Percentiles rank a stretch among this genome's conserved stretches.
These are phyloP conservation scores for Amblyornis subalaris DNA, from an alignment of 2,113 vertebrate species.

Conservation along the genomic window DNA sequence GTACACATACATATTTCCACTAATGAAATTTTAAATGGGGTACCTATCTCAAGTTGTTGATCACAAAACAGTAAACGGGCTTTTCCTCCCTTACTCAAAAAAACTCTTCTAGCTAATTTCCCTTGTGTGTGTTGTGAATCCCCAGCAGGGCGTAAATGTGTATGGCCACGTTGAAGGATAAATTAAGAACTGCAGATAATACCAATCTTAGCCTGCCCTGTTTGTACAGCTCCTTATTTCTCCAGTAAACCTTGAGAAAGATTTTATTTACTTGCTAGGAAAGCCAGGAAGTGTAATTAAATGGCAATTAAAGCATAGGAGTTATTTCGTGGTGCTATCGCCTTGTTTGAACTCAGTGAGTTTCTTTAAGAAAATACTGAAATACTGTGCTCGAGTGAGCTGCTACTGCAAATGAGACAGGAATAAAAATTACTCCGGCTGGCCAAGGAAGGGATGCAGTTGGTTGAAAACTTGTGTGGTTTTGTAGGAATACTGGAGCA, in stretches of 20 bases:
- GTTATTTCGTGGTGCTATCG: constrained; percentile 65
- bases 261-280: constrained; percentile 45
- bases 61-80: not conserved
- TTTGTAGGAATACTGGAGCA: not conserved
- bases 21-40: not conserved
- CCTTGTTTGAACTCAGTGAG: constrained; percentile 74
- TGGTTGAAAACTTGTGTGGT: constrained; percentile 25
- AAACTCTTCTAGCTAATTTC: not conserved
- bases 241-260: not conserved
- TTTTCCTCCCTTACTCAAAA: not conserved
- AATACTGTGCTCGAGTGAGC: constrained; percentile 52
- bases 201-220: not conserved
- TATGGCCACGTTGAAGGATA: not conserved
- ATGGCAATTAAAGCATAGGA: constrained; percentile 67
- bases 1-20: not conserved
- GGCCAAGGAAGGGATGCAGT: constrained; percentile 31
- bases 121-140: not conserved
- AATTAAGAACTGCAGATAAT: not conserved
- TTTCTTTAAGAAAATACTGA: constrained; percentile 56
- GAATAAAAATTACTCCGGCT: constrained; percentile 58
- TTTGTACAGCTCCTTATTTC: not conserved
- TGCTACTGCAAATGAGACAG: constrained; percentile 63
- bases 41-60: not conserved
- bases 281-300: constrained; percentile 73
- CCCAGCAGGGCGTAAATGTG: not conserved